A percentile compares a stretch with the other conserved stretches of the same genome.
Evolutionary conservation across 2,888 invertebrate genomes (phyloP).

Genomic region (Heliconius sara): DNA sequence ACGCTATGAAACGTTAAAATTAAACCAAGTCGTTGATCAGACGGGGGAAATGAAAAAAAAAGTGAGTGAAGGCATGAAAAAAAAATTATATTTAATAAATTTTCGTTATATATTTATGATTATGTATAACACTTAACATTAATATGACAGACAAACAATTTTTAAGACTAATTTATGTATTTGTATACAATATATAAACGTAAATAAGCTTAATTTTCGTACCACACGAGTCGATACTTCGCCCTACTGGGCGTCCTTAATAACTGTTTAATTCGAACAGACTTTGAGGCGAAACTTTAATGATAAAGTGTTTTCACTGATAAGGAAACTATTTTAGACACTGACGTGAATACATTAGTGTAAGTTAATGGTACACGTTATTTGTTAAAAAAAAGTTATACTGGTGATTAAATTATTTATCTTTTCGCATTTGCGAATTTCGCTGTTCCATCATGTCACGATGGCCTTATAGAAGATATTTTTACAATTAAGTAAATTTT

Average conservation of each 20-base stretch:
- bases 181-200: neutral
- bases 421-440: too few relatives aligned
- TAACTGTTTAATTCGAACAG: slow-evolving; percentile 71
- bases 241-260: slow-evolving; percentile 61
- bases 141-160: neutral
- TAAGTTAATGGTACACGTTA: slow-evolving; percentile 39
- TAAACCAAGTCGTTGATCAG: too few relatives aligned
- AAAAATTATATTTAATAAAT: too few relatives aligned
- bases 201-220: slow-evolving; percentile 8
- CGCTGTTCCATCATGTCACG: neutral
- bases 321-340: slow-evolving; percentile 62
- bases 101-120: too few relatives aligned
- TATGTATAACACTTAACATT: too few relatives aligned
- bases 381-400: slow-evolving; percentile 14
- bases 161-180: neutral
- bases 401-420: neutral
- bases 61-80: too few relatives aligned
- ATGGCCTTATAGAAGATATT: neutral
- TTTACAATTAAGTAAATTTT: neutral
- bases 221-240: slow-evolving; percentile 33
- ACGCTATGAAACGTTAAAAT: too few relatives aligned
- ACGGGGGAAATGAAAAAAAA: too few relatives aligned
- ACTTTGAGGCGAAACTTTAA: slow-evolving; percentile 52
- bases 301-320: slow-evolving; percentile 62
- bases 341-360: slow-evolving; percentile 46